Conservation (phyloP, 2,113 vertebrate genomes). For the Nipponia nippon region DNA sequence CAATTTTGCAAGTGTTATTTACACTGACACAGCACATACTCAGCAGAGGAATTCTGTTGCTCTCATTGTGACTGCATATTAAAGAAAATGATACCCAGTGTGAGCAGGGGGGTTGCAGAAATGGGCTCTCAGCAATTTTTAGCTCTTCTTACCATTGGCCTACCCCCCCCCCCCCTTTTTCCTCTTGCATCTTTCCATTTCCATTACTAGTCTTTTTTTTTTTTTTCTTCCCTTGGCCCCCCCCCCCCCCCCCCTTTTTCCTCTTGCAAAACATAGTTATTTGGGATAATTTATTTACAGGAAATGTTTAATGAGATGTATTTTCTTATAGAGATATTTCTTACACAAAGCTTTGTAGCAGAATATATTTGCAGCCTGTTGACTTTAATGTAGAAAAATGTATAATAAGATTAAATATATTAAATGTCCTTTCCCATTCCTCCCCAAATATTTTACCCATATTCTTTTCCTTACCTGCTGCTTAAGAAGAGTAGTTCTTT, state of each 20-base stretch:
- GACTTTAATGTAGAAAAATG: constrained; percentile 79
- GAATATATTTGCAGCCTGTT: constrained; percentile 78
- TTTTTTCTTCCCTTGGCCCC: too few relatives aligned
- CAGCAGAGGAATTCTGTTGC: neutral
- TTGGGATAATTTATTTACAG: constrained; percentile 82
- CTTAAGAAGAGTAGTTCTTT: neutral
- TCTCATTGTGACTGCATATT: neutral
- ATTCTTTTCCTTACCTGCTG: constrained; percentile 37
- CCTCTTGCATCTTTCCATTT: too few relatives aligned
- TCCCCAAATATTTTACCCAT: constrained; percentile 18
- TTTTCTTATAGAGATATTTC: constrained; percentile 83
- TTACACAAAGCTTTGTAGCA: constrained; percentile 81
- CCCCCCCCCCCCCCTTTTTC: neutral
- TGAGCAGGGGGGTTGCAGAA: neutral
- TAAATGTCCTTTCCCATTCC: constrained; percentile 60
- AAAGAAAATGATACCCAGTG: neutral
- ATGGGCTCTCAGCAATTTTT: neutral
- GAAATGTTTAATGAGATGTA: constrained; percentile 82
- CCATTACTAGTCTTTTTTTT: too few relatives aligned
- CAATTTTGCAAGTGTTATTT: neutral
- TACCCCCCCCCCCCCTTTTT: neutral
- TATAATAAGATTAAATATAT: constrained; percentile 83
- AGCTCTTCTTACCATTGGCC: neutral
- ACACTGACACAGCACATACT: neutral
- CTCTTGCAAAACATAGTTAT: constrained; percentile 63